A percentile compares a stretch with the other conserved stretches of the same genome.
phyloP scores from a whole-genome alignment of 2,113 vertebrate species.

The Phodopus roborovskii region DNA sequence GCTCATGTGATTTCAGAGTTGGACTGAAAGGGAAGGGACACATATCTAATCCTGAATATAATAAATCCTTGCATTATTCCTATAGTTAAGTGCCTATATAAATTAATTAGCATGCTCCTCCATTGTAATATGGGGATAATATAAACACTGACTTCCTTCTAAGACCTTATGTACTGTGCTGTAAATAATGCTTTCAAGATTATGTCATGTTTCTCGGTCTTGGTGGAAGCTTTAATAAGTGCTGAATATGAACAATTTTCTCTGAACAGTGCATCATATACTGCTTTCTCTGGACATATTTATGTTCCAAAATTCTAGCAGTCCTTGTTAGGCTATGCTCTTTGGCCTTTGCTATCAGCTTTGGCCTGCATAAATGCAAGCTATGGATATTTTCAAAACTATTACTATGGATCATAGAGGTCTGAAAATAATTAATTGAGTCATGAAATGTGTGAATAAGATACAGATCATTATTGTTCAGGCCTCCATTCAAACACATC shows the following conservation, averaged over 20 bases:
- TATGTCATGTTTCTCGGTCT: neutral
- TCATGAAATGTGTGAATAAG: neutral
- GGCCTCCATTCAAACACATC: neutral
- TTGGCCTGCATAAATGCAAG: neutral
- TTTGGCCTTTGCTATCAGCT: neutral
- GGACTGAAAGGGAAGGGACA: neutral
- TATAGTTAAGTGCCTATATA: neutral
- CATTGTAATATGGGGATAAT: neutral
- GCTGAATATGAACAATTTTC: neutral
- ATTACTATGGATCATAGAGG: neutral
- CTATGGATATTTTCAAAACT: neutral
- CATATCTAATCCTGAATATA: neutral
- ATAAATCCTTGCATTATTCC: neutral
- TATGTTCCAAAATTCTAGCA: neutral
- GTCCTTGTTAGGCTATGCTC: neutral
- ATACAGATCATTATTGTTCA: neutral
- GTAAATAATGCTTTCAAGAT: neutral
- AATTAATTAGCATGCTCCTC: neutral
- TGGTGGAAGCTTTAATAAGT: neutral
- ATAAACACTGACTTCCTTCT: neutral
- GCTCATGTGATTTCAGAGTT: neutral
- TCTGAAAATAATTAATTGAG: neutral
- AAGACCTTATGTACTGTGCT: neutral
- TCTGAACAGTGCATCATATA: neutral
- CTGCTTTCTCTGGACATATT: neutral